A percentile compares a stretch with the other conserved stretches of the same genome.
Evolutionary conservation across 2,797 vertebrate species (phyloP).

Genomic region (Pangasius macronema): DNA sequence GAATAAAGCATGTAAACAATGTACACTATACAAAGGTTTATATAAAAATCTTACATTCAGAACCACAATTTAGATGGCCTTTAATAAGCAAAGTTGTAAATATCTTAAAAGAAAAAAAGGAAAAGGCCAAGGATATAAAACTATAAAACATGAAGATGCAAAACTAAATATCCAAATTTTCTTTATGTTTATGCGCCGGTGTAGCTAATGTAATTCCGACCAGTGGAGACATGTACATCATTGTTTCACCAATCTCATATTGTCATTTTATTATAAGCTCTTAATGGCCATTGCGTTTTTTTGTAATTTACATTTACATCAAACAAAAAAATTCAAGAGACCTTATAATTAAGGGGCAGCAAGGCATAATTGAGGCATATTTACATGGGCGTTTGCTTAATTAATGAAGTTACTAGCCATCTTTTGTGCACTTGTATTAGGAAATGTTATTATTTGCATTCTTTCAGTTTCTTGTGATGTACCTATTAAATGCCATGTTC

Average conservation of each 20-base stretch:
- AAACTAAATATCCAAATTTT: not conserved
- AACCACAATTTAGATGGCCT: not conserved
- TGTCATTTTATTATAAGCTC: constrained; percentile 46
- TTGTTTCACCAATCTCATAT: constrained; percentile 35
- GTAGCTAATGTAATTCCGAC: not conserved
- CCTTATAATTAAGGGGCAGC: constrained; percentile 91
- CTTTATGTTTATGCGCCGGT: not conserved
- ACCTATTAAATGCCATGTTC: constrained; percentile 90
- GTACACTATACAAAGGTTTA: too few species aligned
- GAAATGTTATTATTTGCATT: constrained; percentile 97
- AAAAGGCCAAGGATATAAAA: not conserved
- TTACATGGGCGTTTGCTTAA: constrained; percentile 89
- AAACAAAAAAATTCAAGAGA: constrained; percentile 55
- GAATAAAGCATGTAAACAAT: not conserved
- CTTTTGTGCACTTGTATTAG: constrained; percentile 93
- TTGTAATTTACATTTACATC: constrained; percentile 74
- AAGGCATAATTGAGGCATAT: constrained; percentile 97
- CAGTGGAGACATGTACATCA: not conserved
- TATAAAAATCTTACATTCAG: not conserved
- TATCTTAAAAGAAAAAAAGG: not conserved
- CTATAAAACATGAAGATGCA: not conserved
- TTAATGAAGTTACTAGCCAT: constrained; percentile 88
- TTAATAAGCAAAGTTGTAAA: not conserved
- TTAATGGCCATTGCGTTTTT: constrained; percentile 67
- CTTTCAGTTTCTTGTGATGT: constrained; percentile 96